These are phyloP conservation scores for Coptodon bakossiorum DNA, from an alignment of 2,113 vertebrate genomes.

Conservation along the genomic window DNA sequence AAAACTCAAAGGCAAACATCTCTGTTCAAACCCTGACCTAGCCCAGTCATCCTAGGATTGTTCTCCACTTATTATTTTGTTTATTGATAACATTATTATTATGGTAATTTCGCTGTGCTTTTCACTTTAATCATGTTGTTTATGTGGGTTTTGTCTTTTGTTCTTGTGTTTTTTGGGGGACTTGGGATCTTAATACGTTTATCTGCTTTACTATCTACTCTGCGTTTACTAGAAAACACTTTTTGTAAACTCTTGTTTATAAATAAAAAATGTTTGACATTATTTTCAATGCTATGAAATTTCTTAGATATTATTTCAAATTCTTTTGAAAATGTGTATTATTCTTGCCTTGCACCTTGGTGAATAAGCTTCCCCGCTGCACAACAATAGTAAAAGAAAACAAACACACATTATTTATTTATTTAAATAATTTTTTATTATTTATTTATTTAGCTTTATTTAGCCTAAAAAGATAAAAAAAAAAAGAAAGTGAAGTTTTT, in stretches of 20 bases:
- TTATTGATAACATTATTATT: not conserved
- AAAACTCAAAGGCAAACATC: not conserved
- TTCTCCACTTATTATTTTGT: not conserved
- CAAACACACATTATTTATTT: not conserved
- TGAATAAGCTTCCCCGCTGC: not conserved
- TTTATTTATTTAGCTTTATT: not conserved
- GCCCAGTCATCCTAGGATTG: not conserved
- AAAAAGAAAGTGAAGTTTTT: not conserved
- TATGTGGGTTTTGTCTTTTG: not conserved
- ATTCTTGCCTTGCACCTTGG: not conserved
- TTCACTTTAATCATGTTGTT: rapidly evolving
- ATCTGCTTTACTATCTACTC: not conserved
- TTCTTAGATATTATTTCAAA: not conserved
- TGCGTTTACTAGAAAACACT: not conserved
- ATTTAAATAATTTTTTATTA: not conserved
- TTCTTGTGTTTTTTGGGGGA: not conserved
- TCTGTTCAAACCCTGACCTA: not conserved
- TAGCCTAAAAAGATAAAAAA: not conserved
- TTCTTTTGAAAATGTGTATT: not conserved
- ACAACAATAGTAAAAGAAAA: not conserved
- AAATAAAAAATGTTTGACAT: not conserved
- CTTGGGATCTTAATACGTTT: not conserved
- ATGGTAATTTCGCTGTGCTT: not conserved
- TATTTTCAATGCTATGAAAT: not conserved
- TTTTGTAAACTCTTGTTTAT: not conserved